Percentiles rank a stretch among this genome's conserved stretches.
Evolutionary conservation across 2,888 invertebrate species (phyloP).

Genomic region (Brachycybe producta): DNA sequence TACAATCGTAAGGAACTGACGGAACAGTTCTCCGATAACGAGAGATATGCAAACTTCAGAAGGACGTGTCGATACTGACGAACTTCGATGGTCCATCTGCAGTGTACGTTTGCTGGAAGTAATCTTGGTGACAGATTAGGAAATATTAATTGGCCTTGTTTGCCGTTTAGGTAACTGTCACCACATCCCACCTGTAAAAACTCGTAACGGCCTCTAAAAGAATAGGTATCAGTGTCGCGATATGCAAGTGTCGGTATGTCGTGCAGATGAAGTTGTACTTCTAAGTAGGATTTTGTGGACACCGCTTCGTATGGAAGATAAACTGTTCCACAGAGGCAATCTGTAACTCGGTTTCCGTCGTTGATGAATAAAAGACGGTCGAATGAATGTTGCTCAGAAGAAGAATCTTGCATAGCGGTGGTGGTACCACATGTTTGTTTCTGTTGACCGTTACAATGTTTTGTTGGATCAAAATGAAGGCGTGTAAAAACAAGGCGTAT

Average conservation of each 20-base stretch:
- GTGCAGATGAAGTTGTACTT: slow-evolving; percentile 9
- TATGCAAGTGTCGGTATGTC: slow-evolving; percentile 18
- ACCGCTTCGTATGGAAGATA: slow-evolving; percentile 12
- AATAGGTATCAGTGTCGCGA: slow-evolving; percentile 13
- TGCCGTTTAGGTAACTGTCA: slow-evolving; percentile 5
- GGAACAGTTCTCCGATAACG: slow-evolving; percentile 14
- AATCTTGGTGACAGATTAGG: slow-evolving; percentile 1
- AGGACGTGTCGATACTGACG: slow-evolving; percentile 5
- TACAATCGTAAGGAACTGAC: slow-evolving; percentile 9
- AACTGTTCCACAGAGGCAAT: slow-evolving; percentile 17
- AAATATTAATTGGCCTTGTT: slow-evolving; percentile 15
- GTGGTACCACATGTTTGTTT: slow-evolving; percentile 10
- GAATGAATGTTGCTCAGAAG: neutral
- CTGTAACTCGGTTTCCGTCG: neutral
- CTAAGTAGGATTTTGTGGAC: slow-evolving; percentile 9
- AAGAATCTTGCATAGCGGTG: neutral
- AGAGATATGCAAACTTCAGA: slow-evolving; percentile 17
- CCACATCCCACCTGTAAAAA: slow-evolving; percentile 21
- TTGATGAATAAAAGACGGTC: slow-evolving; percentile 17
- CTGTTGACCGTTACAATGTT: slow-evolving; percentile 3
- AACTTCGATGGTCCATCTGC: slow-evolving; percentile 18
- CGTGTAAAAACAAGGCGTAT: slow-evolving; percentile 6
- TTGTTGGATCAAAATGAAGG: slow-evolving; percentile 14
- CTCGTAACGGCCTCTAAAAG: slow-evolving; percentile 19
- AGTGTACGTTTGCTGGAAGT: slow-evolving; percentile 13